Evolutionary conservation across 2,797 vertebrate genomes (phyloP).

Genomic region (Phrynocephalus vlangalii): DNA sequence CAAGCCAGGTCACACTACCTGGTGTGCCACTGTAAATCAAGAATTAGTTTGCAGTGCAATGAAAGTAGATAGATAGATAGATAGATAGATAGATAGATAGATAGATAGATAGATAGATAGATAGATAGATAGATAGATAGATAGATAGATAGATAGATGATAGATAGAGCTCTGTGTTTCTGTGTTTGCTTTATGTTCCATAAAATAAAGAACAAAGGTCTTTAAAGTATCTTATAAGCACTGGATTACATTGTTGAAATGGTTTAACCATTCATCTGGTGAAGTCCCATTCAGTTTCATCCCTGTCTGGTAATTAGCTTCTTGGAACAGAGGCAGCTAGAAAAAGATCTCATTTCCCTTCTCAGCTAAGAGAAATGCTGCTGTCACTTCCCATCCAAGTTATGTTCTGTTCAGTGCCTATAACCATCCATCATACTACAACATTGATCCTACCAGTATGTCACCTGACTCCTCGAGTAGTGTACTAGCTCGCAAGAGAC

Average conservation of each 20-base stretch:
- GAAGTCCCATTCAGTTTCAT: not conserved
- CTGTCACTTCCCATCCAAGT: not conserved
- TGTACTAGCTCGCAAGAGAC: no score
- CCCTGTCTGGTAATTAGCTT: not conserved
- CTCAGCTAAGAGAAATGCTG: not conserved
- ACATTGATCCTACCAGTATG: not conserved
- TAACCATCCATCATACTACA: not conserved
- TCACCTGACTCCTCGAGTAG: not conserved
- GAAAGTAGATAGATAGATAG: no score
- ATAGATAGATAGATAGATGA: no score
- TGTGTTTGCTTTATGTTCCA: no score
- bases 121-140: no score
- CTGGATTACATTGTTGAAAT: not conserved
- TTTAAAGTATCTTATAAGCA: not conserved
- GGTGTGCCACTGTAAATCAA: not conserved
- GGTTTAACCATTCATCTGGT: not conserved
- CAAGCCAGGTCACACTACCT: slow-evolving; percentile 1
- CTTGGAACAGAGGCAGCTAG: not conserved
- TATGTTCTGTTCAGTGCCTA: not conserved
- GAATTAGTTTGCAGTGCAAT: not conserved
- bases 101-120: no score
- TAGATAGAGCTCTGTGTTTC: no score
- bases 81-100: no score
- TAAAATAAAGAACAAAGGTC: not conserved
- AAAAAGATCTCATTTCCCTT: not conserved